Conservation (phyloP, 2,113 vertebrate genomes). For the Microtus pennsylvanicus region DNA sequence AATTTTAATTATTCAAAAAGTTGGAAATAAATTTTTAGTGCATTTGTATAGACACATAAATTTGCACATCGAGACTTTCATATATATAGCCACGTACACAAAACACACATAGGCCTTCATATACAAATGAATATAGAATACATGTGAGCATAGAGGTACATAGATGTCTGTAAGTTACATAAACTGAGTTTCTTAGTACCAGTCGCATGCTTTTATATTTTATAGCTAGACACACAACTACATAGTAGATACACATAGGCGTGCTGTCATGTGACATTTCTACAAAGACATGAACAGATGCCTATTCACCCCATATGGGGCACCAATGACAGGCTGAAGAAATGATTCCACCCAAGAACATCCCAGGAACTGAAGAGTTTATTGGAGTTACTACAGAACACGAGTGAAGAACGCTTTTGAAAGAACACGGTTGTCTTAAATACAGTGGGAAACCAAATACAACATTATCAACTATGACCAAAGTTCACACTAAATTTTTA, state of each 20-base stretch:
- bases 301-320: not conserved
- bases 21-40: conserved; percentile 31
- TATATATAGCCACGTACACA: not conserved
- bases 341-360: not conserved
- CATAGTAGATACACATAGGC: not conserved
- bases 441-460: not conserved
- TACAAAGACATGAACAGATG: not conserved
- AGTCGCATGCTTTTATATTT: not conserved
- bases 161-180: not conserved
- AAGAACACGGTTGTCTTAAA: not conserved
- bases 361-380: not conserved
- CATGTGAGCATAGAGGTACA: not conserved
- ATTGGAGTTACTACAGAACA: not conserved
- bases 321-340: not conserved
- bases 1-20: not conserved
- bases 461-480: not conserved
- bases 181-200: not conserved
- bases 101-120: not conserved
- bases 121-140: not conserved
- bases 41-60: conserved; percentile 14
- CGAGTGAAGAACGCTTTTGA: not conserved
- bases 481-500: not conserved
- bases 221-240: not conserved
- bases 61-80: not conserved
- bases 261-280: not conserved